phyloP scores from a whole-genome alignment of 2,113 vertebrate species.

The Planiliza haematocheilus region DNA sequence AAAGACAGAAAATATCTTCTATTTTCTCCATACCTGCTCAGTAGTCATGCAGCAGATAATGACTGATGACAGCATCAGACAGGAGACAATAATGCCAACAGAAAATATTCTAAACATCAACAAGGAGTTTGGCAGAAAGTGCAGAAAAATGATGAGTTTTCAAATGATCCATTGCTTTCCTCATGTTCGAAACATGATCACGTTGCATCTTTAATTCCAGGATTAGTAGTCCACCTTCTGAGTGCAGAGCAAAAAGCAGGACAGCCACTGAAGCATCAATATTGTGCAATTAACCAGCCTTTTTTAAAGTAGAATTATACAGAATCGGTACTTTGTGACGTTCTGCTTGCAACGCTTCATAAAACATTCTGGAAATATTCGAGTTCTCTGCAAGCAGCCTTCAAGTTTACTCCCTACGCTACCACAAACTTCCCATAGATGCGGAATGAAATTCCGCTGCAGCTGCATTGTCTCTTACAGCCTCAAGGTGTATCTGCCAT shows the following conservation, averaged over 20 bases:
- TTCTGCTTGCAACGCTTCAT: neutral
- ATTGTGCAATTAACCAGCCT: neutral
- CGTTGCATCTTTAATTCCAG: neutral
- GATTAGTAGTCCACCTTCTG: conserved; percentile 12
- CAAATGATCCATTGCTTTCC: neutral
- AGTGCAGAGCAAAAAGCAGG: neutral
- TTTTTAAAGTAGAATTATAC: neutral
- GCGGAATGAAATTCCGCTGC: conserved; percentile 1
- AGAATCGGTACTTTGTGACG: neutral
- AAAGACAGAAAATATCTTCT: neutral
- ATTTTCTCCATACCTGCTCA: conserved; percentile 6
- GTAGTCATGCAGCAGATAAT: neutral
- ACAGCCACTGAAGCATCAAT: conserved; percentile 14
- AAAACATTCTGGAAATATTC: neutral
- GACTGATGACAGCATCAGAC: too few species aligned
- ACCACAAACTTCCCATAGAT: conserved; percentile 15
- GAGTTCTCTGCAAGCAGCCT: neutral
- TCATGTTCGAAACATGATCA: conserved; percentile 20
- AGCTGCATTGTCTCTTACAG: conserved; percentile 14
- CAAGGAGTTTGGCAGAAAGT: neutral
- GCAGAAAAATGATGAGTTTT: neutral
- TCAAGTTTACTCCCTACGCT: neutral
- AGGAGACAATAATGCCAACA: too few species aligned
- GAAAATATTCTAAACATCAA: neutral
- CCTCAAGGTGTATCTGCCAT: conserved; percentile 11